Evolutionary conservation across 2,888 invertebrate genomes (phyloP).

Genomic region (Timandra comae): DNA sequence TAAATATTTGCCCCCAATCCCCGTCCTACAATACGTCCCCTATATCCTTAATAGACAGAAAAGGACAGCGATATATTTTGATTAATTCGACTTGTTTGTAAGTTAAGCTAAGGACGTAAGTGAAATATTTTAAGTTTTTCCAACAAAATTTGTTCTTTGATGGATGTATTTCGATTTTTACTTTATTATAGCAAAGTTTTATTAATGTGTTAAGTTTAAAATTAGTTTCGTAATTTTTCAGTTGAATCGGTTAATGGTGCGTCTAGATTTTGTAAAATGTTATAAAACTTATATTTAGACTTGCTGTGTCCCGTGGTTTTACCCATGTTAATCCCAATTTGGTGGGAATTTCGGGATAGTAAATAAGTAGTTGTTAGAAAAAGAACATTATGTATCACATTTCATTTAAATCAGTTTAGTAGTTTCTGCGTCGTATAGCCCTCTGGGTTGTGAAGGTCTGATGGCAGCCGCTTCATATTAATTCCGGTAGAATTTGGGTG

Average conservation of each 20-base stretch:
- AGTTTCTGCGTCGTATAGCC: not conserved
- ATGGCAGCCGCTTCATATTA: no score
- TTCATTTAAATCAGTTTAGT: not conserved
- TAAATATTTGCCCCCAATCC: no score
- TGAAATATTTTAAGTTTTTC: conserved; percentile 20
- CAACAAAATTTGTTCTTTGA: conserved; percentile 5
- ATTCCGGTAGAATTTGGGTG: no score
- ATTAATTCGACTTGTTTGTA: conserved; percentile 26
- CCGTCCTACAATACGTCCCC: conserved; percentile 3
- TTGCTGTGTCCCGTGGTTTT: not conserved
- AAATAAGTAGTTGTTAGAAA: not conserved
- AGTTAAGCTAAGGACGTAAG: conserved; percentile 19
- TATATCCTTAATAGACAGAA: conserved; percentile 20
- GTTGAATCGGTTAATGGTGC: no score
- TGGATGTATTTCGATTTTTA: conserved; percentile 8
- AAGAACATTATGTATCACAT: not conserved
- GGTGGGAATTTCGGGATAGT: no score
- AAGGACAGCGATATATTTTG: conserved; percentile 23
- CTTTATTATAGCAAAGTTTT: no score
- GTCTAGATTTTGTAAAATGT: no score
- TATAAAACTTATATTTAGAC: no score
- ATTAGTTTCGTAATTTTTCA: no score
- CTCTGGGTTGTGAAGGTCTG: no score
- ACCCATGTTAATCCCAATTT: not conserved
- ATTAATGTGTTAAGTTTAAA: no score